Conservation (phyloP, 2,113 vertebrate genomes). For the Eulacestoma nigropectus region DNA sequence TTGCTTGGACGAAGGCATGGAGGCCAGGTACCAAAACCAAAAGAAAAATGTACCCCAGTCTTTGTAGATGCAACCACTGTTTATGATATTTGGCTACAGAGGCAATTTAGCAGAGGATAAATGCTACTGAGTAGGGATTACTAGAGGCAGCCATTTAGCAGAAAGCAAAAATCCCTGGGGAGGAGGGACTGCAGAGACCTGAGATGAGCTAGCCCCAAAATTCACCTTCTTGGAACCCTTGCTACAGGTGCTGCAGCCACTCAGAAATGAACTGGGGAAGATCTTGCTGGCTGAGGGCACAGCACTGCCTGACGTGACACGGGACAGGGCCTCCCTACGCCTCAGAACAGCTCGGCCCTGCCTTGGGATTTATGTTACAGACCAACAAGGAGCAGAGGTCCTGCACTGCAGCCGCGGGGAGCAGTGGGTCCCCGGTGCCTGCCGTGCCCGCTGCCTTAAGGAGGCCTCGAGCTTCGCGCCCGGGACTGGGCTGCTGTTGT, state of each 20-base stretch:
- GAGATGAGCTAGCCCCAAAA: background rate
- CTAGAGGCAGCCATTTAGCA: background rate
- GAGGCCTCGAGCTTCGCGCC: background rate
- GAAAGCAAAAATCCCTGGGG: background rate
- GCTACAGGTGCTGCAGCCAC: background rate
- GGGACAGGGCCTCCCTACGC: accelerated
- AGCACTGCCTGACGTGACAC: accelerated
- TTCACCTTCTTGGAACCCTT: background rate
- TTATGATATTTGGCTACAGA: background rate
- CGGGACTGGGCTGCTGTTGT: background rate
- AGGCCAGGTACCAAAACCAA: background rate
- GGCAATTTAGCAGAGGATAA: background rate
- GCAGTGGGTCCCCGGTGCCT: accelerated
- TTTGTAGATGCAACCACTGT: background rate
- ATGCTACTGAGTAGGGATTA: background rate
- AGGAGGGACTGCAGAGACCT: background rate
- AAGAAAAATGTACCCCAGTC: background rate
- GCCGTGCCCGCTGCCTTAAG: background rate
- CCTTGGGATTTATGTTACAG: background rate
- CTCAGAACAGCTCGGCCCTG: background rate
- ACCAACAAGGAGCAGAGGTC: accelerated
- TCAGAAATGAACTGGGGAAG: background rate
- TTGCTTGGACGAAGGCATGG: background rate
- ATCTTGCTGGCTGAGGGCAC: accelerated
- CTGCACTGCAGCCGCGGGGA: accelerated